Percentiles rank a stretch among this genome's conserved stretches.
Evolutionary conservation across 2,113 vertebrate genomes (phyloP).

Genomic region (Chaetops frenatus): DNA sequence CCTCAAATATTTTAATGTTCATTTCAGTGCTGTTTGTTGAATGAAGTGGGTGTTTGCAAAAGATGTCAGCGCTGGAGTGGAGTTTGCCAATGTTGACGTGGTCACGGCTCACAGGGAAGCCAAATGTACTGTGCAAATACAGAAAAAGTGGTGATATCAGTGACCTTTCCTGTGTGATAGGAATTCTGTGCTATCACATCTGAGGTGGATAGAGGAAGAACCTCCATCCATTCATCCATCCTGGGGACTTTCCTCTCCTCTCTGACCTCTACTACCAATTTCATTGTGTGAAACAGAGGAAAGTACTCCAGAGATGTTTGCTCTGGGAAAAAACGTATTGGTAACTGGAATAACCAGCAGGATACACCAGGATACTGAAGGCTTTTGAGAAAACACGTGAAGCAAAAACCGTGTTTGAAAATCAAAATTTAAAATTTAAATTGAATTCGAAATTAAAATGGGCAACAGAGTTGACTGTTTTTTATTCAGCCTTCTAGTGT

Average conservation of each 20-base stretch:
- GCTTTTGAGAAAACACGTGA: neutral
- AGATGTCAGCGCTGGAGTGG: neutral
- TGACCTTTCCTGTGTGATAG: neutral
- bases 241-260: neutral
- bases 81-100: neutral
- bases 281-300: neutral
- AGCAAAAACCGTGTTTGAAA: neutral
- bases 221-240: neutral
- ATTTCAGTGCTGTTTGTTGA: neutral
- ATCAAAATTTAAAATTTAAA: neutral
- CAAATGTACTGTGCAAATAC: neutral
- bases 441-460: neutral
- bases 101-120: neutral
- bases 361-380: neutral
- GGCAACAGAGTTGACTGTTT: neutral
- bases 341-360: neutral
- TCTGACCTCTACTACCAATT: neutral
- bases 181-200: fast-evolving
- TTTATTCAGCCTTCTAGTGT: neutral
- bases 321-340: fast-evolving
- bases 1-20: neutral
- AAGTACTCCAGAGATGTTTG: neutral
- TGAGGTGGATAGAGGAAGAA: neutral
- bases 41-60: neutral
- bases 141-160: neutral